Evolutionary conservation across 2,113 vertebrate genomes (phyloP), one percentile per base, ranked within the genome.

Genomic region (Petroica traversi): DNA sequence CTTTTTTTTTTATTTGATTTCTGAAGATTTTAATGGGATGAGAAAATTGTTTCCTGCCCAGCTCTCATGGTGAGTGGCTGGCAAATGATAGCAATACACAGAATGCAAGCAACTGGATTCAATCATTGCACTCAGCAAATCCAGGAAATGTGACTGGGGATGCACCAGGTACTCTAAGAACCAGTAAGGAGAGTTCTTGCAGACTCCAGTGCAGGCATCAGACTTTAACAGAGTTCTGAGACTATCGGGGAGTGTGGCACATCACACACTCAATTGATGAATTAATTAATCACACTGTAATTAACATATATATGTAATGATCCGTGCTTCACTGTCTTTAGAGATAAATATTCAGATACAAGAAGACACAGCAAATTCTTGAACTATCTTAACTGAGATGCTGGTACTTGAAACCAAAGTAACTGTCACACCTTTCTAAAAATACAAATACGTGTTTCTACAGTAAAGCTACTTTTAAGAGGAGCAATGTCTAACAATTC

Each of bases 41-140:
- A 77, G 88, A 88, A 95, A 89, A 95, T 74, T 74, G 59, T 77
- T 94, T 94, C 83, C 83, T 95, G 59, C 68, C 48, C 51, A 58
- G 40, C 13, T 85, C 12, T 92, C 79, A 74, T 59, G 24, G 88
- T 74, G 94, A 97, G 79, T 63, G 58, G 46, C 72, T 96, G 81
- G 89, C 89, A 94, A 95, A 80, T 54, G 78, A 88, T 23, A 95
- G 51, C 19, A 91, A 62, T 46, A 76, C 33, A 68, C 23, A 57
- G 58, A 82, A 85, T 23, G 19, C 19, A 61, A 87, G 68, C 93
- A 96, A 84, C 93, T 96, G 86, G 84, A 87, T 87, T 95, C 48
- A 85, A 91, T 96, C 84, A 52, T 40, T 85, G 66, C 57, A 58
- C 54, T 95, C 66, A 75, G 68, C 7, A 71, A 23, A 76, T 57